phyloP scores from a whole-genome alignment of 2,797 vertebrate genomes.

The Anomalospiza imberbis region DNA sequence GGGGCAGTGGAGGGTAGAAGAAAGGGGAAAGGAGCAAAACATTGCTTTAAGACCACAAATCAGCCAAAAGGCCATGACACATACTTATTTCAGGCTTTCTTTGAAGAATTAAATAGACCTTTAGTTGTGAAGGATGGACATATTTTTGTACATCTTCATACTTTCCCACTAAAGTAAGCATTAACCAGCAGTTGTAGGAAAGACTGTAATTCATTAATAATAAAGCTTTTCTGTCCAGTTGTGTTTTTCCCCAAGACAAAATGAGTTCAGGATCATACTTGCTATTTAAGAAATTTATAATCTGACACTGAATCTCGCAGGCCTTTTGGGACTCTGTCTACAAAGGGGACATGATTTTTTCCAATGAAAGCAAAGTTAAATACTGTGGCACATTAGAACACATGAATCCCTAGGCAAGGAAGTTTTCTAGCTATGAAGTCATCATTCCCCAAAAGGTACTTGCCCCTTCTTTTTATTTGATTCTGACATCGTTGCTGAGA shows the following conservation, averaged over 20 bases:
- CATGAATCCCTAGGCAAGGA: background rate
- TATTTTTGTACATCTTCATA: background rate
- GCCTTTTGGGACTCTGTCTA: background rate
- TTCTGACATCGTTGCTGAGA: background rate
- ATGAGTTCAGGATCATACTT: background rate
- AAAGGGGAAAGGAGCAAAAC: background rate
- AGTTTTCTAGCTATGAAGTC: background rate
- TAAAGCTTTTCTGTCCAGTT: background rate
- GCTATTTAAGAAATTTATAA: background rate
- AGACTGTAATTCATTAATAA: background rate
- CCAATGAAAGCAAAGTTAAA: background rate
- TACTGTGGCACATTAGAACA: background rate
- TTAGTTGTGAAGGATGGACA: background rate
- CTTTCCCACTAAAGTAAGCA: background rate
- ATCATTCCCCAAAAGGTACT: background rate
- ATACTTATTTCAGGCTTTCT: background rate
- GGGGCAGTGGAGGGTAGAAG: background rate
- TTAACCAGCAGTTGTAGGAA: background rate
- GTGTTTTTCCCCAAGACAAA: background rate
- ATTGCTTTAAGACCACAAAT: background rate
- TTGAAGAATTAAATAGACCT: background rate
- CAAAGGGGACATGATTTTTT: background rate
- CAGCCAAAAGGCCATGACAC: background rate
- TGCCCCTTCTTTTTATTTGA: background rate
- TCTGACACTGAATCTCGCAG: background rate